Evolutionary conservation across 2,888 invertebrate species (phyloP).

Genomic region (Lycophotia porphyrea): DNA sequence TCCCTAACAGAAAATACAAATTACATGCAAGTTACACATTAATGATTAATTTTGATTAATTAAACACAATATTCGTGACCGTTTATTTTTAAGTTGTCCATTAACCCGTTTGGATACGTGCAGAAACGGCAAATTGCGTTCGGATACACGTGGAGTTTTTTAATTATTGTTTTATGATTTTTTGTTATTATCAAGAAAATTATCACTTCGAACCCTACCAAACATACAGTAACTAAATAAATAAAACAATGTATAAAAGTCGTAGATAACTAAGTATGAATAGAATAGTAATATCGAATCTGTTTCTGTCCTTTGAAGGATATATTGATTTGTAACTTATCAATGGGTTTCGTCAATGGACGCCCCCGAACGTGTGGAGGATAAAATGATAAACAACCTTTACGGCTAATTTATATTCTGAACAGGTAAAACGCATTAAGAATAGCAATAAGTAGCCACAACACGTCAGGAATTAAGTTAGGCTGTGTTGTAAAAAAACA

Average conservation of each 20-base stretch:
- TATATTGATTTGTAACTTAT: slow-evolving; percentile 55
- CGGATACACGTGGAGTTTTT: too few relatives aligned
- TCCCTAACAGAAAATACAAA: too few relatives aligned
- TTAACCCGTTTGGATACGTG: too few relatives aligned
- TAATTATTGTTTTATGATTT: too few relatives aligned
- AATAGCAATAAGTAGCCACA: slow-evolving; percentile 39
- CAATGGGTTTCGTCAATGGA: slow-evolving; percentile 57
- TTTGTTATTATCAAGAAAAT: too few relatives aligned
- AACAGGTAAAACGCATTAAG: slow-evolving; percentile 39
- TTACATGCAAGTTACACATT: too few relatives aligned
- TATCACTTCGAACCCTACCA: neutral
- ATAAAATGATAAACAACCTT: slow-evolving; percentile 34
- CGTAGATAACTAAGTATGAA: neutral
- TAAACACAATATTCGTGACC: too few relatives aligned
- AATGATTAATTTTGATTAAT: too few relatives aligned
- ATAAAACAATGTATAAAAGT: neutral
- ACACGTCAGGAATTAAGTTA: slow-evolving; percentile 33
- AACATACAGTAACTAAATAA: neutral
- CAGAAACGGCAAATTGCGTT: too few relatives aligned
- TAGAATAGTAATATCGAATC: neutral
- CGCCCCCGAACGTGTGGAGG: slow-evolving; percentile 35
- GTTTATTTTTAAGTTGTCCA: too few relatives aligned
- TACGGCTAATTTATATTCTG: slow-evolving; percentile 41
- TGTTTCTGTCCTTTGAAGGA: slow-evolving; percentile 30
- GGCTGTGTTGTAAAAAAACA: too few relatives aligned